Evolutionary conservation across 2,888 invertebrate genomes (phyloP).

Genomic region (Laspeyria flexula): DNA sequence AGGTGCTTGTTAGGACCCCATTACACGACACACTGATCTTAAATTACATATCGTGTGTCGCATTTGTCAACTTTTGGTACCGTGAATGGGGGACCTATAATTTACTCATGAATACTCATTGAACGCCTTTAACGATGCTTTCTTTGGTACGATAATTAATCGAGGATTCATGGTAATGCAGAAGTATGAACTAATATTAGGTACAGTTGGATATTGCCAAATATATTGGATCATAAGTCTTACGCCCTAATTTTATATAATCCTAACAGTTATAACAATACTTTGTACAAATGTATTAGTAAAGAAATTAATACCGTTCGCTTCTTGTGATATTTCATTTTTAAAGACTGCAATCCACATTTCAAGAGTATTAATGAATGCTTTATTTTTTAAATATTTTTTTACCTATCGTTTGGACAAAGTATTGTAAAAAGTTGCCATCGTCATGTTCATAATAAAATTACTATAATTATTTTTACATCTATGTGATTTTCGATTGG

Average conservation of each 20-base stretch:
- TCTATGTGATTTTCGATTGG: conserved; percentile 46
- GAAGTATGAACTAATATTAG: conserved; percentile 13
- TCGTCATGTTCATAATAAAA: conserved; percentile 24
- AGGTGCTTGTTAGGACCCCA: conserved; percentile 58
- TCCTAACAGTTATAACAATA: conserved; percentile 48
- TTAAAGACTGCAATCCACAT: conserved; percentile 53
- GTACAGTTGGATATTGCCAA: conserved; percentile 46
- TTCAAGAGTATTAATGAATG: conserved; percentile 58
- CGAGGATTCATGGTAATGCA: conserved; percentile 7
- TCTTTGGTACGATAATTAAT: conserved; percentile 11
- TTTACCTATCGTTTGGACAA: conserved; percentile 54
- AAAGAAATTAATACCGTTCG: conserved; percentile 38
- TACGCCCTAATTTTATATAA: conserved; percentile 34
- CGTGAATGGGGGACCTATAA: conserved; percentile 14
- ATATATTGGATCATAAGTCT: conserved; percentile 38
- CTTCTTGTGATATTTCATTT: conserved; percentile 55
- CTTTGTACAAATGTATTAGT: conserved; percentile 54
- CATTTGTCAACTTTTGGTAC: background rate
- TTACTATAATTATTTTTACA: conserved; percentile 43
- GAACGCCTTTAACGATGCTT: conserved; percentile 7
- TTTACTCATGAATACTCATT: conserved; percentile 14
- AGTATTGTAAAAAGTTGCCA: conserved; percentile 59
- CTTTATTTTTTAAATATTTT: conserved; percentile 41
- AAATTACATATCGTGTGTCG: no score
- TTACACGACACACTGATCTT: conserved; percentile 8